Percentiles rank a stretch among this genome's conserved stretches.
phyloP scores from a whole-genome alignment of 2,113 vertebrate species.

The Thalassoma bifasciatum region DNA sequence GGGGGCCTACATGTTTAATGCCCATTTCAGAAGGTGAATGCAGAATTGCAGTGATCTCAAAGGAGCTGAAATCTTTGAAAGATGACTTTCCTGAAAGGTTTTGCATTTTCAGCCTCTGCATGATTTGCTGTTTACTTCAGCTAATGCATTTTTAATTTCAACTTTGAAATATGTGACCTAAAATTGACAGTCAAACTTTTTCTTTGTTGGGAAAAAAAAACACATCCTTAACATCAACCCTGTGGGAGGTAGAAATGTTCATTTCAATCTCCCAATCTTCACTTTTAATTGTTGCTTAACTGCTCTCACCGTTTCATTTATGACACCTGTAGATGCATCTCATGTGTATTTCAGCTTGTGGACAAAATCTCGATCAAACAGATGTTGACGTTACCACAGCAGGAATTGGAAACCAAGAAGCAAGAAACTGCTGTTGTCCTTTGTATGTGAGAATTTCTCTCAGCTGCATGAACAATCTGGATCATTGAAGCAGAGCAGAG shows the following conservation, averaged over 20 bases:
- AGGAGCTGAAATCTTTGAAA: slow-evolving; percentile 12
- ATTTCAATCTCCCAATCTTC: no score
- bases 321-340: neutral
- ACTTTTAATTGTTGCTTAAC: no score
- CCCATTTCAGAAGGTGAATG: slow-evolving; percentile 21
- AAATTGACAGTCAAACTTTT: neutral
- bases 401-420: neutral
- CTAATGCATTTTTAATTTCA: neutral
- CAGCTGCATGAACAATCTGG: slow-evolving; percentile 6
- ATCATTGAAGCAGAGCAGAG: neutral
- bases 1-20: slow-evolving; percentile 35
- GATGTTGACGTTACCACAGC: neutral
- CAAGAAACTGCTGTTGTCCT: neutral
- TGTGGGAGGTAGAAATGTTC: no score
- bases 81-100: slow-evolving; percentile 20
- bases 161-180: neutral
- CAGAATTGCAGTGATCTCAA: slow-evolving; percentile 1
- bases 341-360: neutral
- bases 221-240: no score
- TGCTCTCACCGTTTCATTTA: neutral
- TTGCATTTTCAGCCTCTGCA: slow-evolving; percentile 15
- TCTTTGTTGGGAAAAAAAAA: neutral
- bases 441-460: slow-evolving; percentile 24
- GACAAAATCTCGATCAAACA: neutral
- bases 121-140: slow-evolving; percentile 4